Percentiles rank a stretch among this genome's conserved stretches.
Conservation (phyloP, 2,113 vertebrate genomes). For the Himantopus leucocephalus region DNA sequence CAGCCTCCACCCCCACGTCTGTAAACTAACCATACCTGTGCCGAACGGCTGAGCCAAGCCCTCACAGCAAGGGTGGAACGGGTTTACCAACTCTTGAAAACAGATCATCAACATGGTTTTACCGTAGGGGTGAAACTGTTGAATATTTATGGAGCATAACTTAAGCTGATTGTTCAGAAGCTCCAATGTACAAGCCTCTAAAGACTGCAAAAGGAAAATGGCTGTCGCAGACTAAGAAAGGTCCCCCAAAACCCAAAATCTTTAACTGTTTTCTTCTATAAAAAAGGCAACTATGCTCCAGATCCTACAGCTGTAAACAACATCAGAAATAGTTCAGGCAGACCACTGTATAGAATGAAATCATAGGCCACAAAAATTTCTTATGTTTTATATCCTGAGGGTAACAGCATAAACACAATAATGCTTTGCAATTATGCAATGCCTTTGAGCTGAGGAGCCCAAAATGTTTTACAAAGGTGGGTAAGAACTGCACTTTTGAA, state of each 20-base stretch:
- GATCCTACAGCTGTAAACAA: constrained; percentile 32
- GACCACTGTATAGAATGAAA: neutral
- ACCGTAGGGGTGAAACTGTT: neutral
- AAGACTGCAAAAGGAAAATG: neutral
- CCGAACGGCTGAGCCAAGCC: neutral
- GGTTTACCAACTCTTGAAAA: neutral
- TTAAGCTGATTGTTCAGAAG: constrained; percentile 4
- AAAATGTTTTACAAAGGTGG: constrained; percentile 10
- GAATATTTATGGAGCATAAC: constrained; percentile 2
- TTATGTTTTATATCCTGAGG: constrained; percentile 43
- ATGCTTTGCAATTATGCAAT: constrained; percentile 22
- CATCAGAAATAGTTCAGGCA: constrained; percentile 25
- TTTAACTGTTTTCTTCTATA: neutral
- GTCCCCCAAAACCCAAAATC: neutral
- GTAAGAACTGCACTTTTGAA: neutral
- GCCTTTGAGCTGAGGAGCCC: neutral
- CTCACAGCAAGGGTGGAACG: neutral
- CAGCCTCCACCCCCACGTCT: neutral
- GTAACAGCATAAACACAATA: neutral
- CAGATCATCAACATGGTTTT: neutral
- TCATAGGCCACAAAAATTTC: constrained; percentile 39
- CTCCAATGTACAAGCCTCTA: neutral
- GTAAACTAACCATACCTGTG: neutral
- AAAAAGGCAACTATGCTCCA: neutral
- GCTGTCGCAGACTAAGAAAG: neutral